Evolutionary conservation across 2,113 vertebrate species (phyloP), one percentile per base, ranked within the genome.

Genomic region (Tretioscincus oriximinensis): DNA sequence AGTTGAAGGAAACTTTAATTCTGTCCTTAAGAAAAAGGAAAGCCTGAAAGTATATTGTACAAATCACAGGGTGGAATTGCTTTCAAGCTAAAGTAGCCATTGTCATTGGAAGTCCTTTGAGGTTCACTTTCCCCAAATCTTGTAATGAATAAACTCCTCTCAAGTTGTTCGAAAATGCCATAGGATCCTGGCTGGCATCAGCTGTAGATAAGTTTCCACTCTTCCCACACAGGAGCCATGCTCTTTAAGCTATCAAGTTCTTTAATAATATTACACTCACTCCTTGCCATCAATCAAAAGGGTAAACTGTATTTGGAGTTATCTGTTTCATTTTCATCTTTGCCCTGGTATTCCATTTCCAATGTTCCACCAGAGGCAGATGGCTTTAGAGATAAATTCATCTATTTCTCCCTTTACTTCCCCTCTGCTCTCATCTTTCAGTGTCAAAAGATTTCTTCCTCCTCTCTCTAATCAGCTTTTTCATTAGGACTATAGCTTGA

Each of bases 291-390:
- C 80, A 69, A 81, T 81, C 80, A 76, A 63, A 76, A 61, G 65
- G 16, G 66, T 73, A 76, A 81, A 68, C 51, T 60, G 73, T 45
- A 54, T 64, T 81, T 21, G 26, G 51, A 65, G 20, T 81, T n/a
- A 81, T 76, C 80, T 20, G 73, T 81, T 81, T 81, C 73, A 49
- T 81, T 81, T 81, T 81, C 80, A 81, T 76, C 64, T 75, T 68
- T 81, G 61, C 73, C 68, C 54, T 76, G 51, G 73, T 47, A 81
- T 81, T 81, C 80, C 65, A 69, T 81, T 81, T 81, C 80, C 65
- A 6, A 29, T 76, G 65, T 81, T 76, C 65, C 51, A 81, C 80
- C 73, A 81, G 73, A 58, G 80, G 80, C 80, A 60, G 73, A 68
- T 49, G 9, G 51, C 65, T 63, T 69, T 47, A 69, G 73, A 76